phyloP scores from a whole-genome alignment of 2,113 vertebrate genomes.

The Psophia crepitans region DNA sequence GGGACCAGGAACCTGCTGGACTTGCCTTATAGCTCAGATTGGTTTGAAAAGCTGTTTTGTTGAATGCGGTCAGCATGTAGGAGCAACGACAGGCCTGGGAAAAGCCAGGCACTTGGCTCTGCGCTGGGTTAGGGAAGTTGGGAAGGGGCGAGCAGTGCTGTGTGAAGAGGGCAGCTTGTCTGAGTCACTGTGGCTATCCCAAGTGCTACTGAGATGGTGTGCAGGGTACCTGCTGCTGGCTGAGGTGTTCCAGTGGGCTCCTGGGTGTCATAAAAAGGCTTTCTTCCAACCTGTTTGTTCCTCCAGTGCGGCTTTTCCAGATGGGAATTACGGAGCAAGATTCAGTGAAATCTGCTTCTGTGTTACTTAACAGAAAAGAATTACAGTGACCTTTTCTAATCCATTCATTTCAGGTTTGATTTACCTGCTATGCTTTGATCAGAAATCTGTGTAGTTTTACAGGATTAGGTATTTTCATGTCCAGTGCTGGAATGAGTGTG shows the following conservation, averaged over 20 bases:
- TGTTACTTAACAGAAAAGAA: constrained; percentile 82
- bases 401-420: constrained; percentile 84
- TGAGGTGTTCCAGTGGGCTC: constrained; percentile 53
- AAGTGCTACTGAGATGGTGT: background rate
- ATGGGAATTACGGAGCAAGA: constrained; percentile 77
- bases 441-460: constrained; percentile 81
- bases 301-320: constrained; percentile 69
- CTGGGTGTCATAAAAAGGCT: constrained; percentile 68
- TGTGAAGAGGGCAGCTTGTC: background rate
- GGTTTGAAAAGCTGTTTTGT: constrained; percentile 29
- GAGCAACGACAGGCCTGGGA: background rate
- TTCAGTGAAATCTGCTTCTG: constrained; percentile 91
- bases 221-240: constrained; percentile 49
- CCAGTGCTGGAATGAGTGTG: constrained; percentile 82
- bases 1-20: background rate
- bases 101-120: background rate
- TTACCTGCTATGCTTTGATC: constrained; percentile 85
- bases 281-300: constrained; percentile 67
- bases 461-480: constrained; percentile 84
- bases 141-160: background rate
- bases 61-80: constrained; percentile 23
- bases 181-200: background rate
- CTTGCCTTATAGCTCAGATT: constrained; percentile 7
- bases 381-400: constrained; percentile 83
- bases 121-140: background rate